Base-by-base conservation (phyloP, 2,797 vertebrate genomes). In the Xenopus petersii region DNA sequence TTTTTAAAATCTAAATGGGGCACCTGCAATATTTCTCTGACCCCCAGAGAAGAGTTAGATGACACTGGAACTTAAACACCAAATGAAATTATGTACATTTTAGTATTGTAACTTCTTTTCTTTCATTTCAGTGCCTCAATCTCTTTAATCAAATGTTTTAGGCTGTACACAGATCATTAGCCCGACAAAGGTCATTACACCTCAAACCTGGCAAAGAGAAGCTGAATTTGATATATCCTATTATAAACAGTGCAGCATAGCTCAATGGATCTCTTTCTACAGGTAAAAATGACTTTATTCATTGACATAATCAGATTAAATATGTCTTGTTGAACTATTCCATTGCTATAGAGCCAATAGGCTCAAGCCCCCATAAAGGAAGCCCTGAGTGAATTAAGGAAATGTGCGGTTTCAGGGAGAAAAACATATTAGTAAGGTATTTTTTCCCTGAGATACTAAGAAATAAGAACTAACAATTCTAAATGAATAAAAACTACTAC, bases 191-290 rank as follows among this genome's bases (percentile, higher is more conserved):
- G 56, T 70, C 68, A 70, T 60, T 48, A 60, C 55, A 70, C 16
- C 55, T 58, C 17, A 69, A 33, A 69, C 68, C 33, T 60, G 56
- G 55, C 55, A 70, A n/a, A 70, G 42, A 60, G 11, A 60, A n/a
- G 67, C 16, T 67, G 49, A 54, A 55, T 54, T 67, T 36, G 51
- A 69, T 69, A 17, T n/a, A 58, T 67, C 65, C 65, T 47, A 67
- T 69, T 56, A 58, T 58, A 69, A 12, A 9, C 6, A 36, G 65
- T 17, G 17, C 56, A 12, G 24, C 67, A 69, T 7, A 30, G 10
- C 30, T 36, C 51, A 12, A 7, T 58, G 21, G 67, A n/a, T 36
- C 33, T 42, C 24, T 30, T 42, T 12, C 17, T 21, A 17, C 12
- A 17, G 47, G 7, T 67, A 67, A 42, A 67, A 16, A 48, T 67